These are phyloP conservation scores for Syngnathus rostellatus DNA, from an alignment of 2,797 vertebrate genomes.

Conservation along the genomic window DNA sequence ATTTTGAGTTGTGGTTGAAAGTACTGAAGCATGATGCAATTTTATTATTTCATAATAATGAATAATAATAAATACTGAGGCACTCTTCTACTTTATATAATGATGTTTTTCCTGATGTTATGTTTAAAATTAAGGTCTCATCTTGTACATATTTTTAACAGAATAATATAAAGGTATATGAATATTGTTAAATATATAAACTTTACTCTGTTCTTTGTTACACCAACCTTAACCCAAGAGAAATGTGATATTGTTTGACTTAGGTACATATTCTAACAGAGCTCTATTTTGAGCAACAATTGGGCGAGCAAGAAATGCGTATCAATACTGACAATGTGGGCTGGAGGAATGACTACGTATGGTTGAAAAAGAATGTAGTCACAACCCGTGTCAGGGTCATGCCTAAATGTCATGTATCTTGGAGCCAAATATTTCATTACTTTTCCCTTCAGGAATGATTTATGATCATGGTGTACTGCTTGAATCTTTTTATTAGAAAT, in stretches of 20 bases:
- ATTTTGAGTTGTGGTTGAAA: constrained; percentile 4
- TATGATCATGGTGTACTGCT: not conserved
- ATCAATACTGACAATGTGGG: not conserved
- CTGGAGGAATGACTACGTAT: not conserved
- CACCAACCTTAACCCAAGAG: not conserved
- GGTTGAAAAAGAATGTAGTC: not conserved
- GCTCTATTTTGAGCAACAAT: not conserved
- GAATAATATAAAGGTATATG: constrained; percentile 1
- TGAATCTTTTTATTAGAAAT: not conserved
- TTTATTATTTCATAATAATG: not conserved
- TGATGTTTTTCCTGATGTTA: constrained; percentile 2
- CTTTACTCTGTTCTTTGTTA: not conserved
- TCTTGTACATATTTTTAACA: not conserved
- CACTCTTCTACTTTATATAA: not conserved
- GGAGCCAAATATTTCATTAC: not conserved
- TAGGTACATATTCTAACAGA: not conserved
- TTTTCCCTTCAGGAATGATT: not conserved
- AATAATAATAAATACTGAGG: not conserved
- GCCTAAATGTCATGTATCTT: not conserved
- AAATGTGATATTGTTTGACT: not conserved
- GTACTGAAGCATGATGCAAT: not conserved
- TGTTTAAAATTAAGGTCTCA: not conserved
- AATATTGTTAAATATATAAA: not conserved
- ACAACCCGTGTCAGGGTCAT: not conserved
- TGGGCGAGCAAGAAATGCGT: not conserved